These are phyloP conservation scores for Lamellibrachia columna DNA, from an alignment of 2,888 invertebrate genomes.

Conservation along the genomic window DNA sequence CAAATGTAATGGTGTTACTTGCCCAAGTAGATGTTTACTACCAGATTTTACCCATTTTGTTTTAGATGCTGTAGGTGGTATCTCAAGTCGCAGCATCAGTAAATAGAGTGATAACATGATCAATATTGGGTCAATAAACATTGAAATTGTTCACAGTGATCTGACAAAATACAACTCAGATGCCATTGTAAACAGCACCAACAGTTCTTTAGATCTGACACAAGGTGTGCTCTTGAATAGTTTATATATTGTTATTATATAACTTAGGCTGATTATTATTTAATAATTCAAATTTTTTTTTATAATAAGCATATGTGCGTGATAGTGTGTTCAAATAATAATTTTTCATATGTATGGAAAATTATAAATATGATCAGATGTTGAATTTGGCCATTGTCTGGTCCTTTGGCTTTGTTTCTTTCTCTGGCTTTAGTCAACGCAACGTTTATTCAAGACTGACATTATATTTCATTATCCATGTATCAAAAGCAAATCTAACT, in stretches of 20 bases:
- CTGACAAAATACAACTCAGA: conserved; percentile 32
- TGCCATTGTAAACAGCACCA: conserved; percentile 35
- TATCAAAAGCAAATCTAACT: no score
- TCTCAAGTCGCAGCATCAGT: neutral
- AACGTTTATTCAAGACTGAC: no score
- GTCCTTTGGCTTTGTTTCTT: no score
- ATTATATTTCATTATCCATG: no score
- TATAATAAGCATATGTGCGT: no score
- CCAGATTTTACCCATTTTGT: neutral
- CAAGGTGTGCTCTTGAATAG: neutral
- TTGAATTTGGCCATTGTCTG: no score
- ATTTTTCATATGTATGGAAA: no score
- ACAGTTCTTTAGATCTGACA: conserved; percentile 22
- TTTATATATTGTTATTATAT: neutral
- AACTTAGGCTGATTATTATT: no score
- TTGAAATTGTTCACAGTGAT: conserved; percentile 28
- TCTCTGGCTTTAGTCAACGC: no score
- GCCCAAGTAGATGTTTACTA: neutral
- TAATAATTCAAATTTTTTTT: no score
- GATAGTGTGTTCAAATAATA: no score
- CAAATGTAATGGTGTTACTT: neutral
- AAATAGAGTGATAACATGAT: neutral
- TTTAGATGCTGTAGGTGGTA: neutral
- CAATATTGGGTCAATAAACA: neutral
- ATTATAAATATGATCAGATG: no score